Base-by-base conservation (phyloP, 2,797 vertebrate species). In the Enteromius anoplus region DNA sequence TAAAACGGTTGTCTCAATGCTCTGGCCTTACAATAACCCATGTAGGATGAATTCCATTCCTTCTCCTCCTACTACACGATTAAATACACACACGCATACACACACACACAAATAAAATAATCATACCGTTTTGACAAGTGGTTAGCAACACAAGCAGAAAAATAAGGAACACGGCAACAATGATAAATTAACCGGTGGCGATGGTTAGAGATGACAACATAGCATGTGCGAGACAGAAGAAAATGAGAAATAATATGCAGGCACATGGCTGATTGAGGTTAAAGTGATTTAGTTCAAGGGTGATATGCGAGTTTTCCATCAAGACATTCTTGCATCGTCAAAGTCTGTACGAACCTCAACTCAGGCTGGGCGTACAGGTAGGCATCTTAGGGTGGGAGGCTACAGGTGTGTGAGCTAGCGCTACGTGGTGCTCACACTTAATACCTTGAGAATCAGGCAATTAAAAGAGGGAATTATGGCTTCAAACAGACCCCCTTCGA, bases 1-100 rank as follows among this genome's bases (percentile, higher is more conserved):
- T 92, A 92, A 93, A 93, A 92, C 87, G 89, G 91, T 92, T 89
- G 92, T 91, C 90, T 92, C 81, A 51, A 55, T 66, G 75, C 84
- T 40, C 49, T 37, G 49, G 49, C 60, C 37, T 75, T 66, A 64
- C 55, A 51, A 10, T 51, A 82, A 65, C 29, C 40, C 32, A 37
- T 64, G 75, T 34, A 19, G 69, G 53, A 77, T 45, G 75, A 81
- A 19, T 23, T 70, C 53, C 3, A 45, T 78, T 32, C 15, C 2
- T 21, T 80, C 40, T 55, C 53, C 47, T 49, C 11, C 21, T 42
- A 64, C 55, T 34, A 78, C 2, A 60, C 14, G 58, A 29, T 51
- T 69, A 72, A 49, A 79, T 49, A 79, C 47, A 68, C 68, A 75
- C 66, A 84, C 17, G 17, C 64, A 81, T 19, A 29, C 69, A 72